These are phyloP conservation scores for Typhlichthys subterraneus DNA, from an alignment of 2,797 vertebrate species.

Conservation along the genomic window DNA sequence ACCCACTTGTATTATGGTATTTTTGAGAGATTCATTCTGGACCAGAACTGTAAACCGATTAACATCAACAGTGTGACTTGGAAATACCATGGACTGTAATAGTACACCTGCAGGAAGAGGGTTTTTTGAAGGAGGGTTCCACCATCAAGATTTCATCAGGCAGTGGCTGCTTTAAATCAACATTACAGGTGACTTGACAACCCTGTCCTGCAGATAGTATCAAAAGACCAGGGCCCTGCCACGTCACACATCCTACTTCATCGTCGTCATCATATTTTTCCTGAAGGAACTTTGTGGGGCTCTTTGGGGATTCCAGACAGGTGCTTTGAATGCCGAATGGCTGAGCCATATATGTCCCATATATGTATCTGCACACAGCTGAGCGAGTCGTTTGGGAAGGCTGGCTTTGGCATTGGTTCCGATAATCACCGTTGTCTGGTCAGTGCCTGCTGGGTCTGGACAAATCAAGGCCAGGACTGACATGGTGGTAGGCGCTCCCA, in stretches of 20 bases:
- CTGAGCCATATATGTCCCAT: not conserved
- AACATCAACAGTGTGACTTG: not conserved
- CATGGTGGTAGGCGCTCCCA: not conserved
- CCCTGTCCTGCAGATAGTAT: no score
- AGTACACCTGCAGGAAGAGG: not conserved
- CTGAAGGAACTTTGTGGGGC: not conserved
- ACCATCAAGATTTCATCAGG: not conserved
- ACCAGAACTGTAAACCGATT: not conserved
- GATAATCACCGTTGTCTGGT: slow-evolving; percentile 27
- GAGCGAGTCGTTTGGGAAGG: slow-evolving; percentile 9
- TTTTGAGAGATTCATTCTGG: not conserved
- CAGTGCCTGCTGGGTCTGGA: slow-evolving; percentile 1
- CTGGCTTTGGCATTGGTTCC: slow-evolving; percentile 33
- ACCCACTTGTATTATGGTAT: not conserved
- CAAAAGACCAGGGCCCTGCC: slow-evolving; percentile 16
- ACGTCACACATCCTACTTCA: slow-evolving; percentile 4
- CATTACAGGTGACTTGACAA: no score
- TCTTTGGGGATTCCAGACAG: not conserved
- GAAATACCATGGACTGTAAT: not conserved
- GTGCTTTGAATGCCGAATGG: not conserved
- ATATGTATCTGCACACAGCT: slow-evolving; percentile 3
- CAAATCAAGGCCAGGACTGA: not conserved
- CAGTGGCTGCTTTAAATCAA: not conserved
- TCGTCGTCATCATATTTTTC: slow-evolving; percentile 1
- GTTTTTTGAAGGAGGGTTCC: not conserved